These are phyloP conservation scores for Heliothis subflexa DNA, from an alignment of 1,140 invertebrate genomes.

Conservation along the genomic window DNA sequence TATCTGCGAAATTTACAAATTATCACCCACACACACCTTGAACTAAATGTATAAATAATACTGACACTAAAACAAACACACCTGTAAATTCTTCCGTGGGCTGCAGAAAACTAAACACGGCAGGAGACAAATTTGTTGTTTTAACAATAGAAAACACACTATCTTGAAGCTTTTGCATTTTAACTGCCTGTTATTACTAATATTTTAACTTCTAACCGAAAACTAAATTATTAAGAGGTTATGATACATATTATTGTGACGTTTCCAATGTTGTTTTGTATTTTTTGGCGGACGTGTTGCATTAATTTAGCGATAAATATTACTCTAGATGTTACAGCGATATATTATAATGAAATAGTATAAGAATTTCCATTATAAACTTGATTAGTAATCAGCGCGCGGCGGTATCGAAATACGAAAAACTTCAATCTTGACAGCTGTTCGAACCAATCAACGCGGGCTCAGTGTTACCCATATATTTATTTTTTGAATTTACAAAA, in stretches of 20 bases:
- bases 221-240: slow-evolving; percentile 42
- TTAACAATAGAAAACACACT: slow-evolving; percentile 81
- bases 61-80: slow-evolving; percentile 57
- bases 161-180: slow-evolving; percentile 81
- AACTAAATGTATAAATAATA: slow-evolving; percentile 50
- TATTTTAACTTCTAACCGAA: slow-evolving; percentile 44
- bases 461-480: neutral
- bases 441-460: slow-evolving; percentile 3
- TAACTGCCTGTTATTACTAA: slow-evolving; percentile 9
- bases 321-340: slow-evolving; percentile 7
- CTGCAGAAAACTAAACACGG: slow-evolving; percentile 82
- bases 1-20: slow-evolving; percentile 64
- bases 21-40: slow-evolving; percentile 24
- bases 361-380: slow-evolving; percentile 36
- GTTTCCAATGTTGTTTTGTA: neutral
- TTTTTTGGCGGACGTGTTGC: neutral
- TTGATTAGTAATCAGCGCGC: slow-evolving; percentile 38
- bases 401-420: slow-evolving; percentile 41
- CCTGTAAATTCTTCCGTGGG: slow-evolving; percentile 75
- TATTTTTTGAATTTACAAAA: neutral
- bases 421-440: slow-evolving; percentile 35
- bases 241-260: slow-evolving; percentile 29
- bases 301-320: slow-evolving; percentile 8
- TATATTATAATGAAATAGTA: slow-evolving; percentile 22
- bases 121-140: slow-evolving; percentile 80